These are phyloP conservation scores for Ophioninae sp. DNA, from an alignment of 2,888 invertebrate genomes.

Conservation along the genomic window DNA sequence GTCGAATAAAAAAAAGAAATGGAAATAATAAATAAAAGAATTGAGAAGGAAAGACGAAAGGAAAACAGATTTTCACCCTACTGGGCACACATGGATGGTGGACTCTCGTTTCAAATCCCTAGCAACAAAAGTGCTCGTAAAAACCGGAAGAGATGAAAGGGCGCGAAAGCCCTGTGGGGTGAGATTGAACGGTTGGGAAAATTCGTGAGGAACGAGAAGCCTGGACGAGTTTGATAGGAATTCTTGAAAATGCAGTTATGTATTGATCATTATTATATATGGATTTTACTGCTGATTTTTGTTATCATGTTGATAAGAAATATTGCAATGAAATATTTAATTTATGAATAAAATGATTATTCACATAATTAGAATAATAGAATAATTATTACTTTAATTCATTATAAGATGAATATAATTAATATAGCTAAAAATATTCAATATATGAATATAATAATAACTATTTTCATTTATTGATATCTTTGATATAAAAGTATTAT, in stretches of 20 bases:
- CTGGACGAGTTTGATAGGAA: not conserved
- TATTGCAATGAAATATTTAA: not conserved
- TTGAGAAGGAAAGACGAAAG: slow-evolving; percentile 33
- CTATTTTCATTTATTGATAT: no score
- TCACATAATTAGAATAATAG: no score
- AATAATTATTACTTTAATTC: no score
- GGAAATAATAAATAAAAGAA: not conserved
- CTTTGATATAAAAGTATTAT: no score
- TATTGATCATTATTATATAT: not conserved
- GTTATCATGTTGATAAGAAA: not conserved
- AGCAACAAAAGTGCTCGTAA: slow-evolving; percentile 47
- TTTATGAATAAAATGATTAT: no score
- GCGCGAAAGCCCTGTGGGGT: slow-evolving; percentile 7
- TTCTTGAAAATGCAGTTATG: slow-evolving; percentile 16
- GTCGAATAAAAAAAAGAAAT: slow-evolving; percentile 29
- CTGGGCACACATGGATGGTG: slow-evolving; percentile 22
- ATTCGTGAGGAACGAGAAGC: slow-evolving; percentile 4
- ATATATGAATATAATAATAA: no score
- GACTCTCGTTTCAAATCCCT: slow-evolving; percentile 14
- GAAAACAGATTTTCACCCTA: slow-evolving; percentile 18
- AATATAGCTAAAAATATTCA: no score
- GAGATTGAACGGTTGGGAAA: slow-evolving; percentile 12
- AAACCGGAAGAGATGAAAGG: slow-evolving; percentile 36
- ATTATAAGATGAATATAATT: no score
- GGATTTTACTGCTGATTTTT: not conserved